Base-by-base conservation (phyloP, 2,888 invertebrate genomes). In the Cheilosia vulpina region DNA sequence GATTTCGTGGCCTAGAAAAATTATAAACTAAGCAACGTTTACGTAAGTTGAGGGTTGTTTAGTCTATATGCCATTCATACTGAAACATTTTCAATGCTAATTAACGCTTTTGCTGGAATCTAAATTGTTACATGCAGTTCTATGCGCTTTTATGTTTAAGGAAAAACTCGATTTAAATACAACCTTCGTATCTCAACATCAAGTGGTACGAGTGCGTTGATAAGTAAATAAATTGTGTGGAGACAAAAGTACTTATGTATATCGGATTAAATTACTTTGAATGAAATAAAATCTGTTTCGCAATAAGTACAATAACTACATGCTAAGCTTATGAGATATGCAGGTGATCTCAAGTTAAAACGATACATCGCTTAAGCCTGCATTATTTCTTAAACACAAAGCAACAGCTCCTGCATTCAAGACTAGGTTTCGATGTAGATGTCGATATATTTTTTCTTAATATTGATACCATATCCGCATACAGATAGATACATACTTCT, bases 1-100 rank as follows among this genome's bases (percentile, higher is more conserved):
- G 45, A 15, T 19, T 34, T 72, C 38, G 43, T 53, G 31, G 34
- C 41, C 57, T 53, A 73, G 34, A 45, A 53, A 63, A 53, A 19
- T 3, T 19, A 9, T 17, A 47, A 47, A 47, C 19, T n/a, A 17
- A 45, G 6, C 15, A 45, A 17, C 6, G 17, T 47, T 17, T 17
- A 19, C 47, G 47, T 19, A 19, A 47, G 47, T 47, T 47, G 11
- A 34, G 55, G 55, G 68, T 71, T 38, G 71, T 58, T 45, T 11
- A 45, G 57, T 21, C n/a, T 69, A 45, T 17, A 47, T 17, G 45
- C 2, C 58, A 50, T 34, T 34, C 17, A 17, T 50, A 71, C 50
- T 50, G 38, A 60, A 50, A 19, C 57, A 31, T 58, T 50, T 58
- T 60, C 60, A 71, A 60, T 71, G 71, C 71, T 71, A 71, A 71